A percentile compares a stretch with the other conserved stretches of the same genome.
Evolutionary conservation across 1,140 invertebrate species (phyloP).

Genomic region (Drosophila murphyi): DNA sequence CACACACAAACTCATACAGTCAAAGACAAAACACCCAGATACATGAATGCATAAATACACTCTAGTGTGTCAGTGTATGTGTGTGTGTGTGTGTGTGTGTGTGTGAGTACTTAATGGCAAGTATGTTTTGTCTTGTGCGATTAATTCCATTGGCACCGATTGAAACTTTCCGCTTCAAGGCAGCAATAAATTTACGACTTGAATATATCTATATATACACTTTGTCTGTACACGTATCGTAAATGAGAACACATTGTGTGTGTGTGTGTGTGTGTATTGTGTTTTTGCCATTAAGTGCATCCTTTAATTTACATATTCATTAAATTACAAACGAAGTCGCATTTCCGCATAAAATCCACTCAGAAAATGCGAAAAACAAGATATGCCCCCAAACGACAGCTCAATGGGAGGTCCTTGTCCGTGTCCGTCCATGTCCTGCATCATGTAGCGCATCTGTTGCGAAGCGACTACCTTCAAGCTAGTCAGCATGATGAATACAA

Average conservation of each 20-base stretch:
- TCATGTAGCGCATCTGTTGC: conserved; percentile 45
- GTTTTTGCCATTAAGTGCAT: conserved; percentile 67
- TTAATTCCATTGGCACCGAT: conserved; percentile 82
- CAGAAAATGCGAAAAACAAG: conserved; percentile 46
- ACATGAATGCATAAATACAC: conserved; percentile 29
- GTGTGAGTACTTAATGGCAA: conserved; percentile 43
- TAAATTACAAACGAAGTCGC: conserved; percentile 70
- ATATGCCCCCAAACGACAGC: background rate
- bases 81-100: background rate
- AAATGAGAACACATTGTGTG: conserved; percentile 34
- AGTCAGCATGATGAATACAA: conserved; percentile 60
- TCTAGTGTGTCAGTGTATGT: background rate
- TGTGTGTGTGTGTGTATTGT: conserved; percentile 29
- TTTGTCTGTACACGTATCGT: conserved; percentile 33
- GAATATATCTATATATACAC: conserved; percentile 21
- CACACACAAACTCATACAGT: conserved; percentile 22
- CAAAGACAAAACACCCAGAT: conserved; percentile 27
- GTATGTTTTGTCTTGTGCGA: conserved; percentile 60
- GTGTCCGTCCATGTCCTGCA: conserved; percentile 6
- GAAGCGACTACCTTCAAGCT: conserved; percentile 13
- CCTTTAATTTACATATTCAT: conserved; percentile 80
- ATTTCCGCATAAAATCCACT: conserved; percentile 57
- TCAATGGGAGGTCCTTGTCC: conserved; percentile 2
- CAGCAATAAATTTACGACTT: conserved; percentile 77
- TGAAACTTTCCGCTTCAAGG: conserved; percentile 77